Base-by-base conservation (phyloP, 2,797 vertebrate genomes). In the Rousettus madagascariensis region DNA sequence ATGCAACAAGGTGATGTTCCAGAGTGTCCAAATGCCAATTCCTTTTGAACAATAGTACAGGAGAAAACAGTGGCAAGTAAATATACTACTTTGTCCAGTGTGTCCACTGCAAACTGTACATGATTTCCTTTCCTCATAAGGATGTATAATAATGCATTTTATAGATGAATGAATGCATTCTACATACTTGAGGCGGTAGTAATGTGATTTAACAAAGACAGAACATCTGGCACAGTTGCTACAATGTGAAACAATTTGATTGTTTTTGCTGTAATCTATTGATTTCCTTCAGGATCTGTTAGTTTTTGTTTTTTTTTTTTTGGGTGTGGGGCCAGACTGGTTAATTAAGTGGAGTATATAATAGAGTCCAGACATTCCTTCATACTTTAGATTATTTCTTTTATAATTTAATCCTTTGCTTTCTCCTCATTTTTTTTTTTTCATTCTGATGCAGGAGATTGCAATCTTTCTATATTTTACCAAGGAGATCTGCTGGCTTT, bases 251-350 rank as follows among this genome's bases (percentile, higher is more conserved):
- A 65, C 8, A 30, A 53, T 41, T 12, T 49, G 36, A 28, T 43
- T 66, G 10, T 15, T n/a, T 79, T 74, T 41, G 13, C 15, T 0
- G 8, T 69, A n/a, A 20, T 33, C 26, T 75, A 24, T 16, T 63
- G 30, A 63, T 15, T 20, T 49, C 22, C 33, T 53, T 38, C 9
- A 22, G 17, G 26, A 90, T 69, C 3, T 86, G 16, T 77, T 24
- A 71, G 0, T 4, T 17, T 46, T 71, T 36, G 33, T 38, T 1
- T 33, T 38, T 38, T 38, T 4, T 17, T 55, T 71, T n/a, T 41
- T 38, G 1, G 13, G 4, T 0, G 20, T 9, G 9, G 7, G 3
- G 24, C 43, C 2, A 53, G 6, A 24, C 16, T 66, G 7, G 9
- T 75, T 46, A 80, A 75, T 77, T 79, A 26, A 71, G 3, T 66